Evolutionary conservation across 2,113 vertebrate species (phyloP).

Genomic region (Salvelinus sp.): DNA sequence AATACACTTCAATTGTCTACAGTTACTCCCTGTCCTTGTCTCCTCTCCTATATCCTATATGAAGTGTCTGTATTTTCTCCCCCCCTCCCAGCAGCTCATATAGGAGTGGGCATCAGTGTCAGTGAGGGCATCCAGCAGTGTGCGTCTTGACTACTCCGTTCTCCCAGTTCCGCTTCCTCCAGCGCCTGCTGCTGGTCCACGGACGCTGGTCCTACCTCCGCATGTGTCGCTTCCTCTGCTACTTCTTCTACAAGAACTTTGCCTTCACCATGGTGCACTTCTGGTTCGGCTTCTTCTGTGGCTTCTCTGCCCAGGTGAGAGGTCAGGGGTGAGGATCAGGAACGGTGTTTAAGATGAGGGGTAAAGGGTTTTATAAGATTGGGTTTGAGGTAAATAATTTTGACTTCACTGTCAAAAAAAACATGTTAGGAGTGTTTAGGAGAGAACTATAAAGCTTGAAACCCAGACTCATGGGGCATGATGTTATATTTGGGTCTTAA

Average conservation of each 20-base stretch:
- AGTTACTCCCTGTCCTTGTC: background rate
- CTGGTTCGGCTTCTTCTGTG: constrained; percentile 97
- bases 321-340: no score
- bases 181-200: constrained; percentile 91
- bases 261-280: constrained; percentile 99
- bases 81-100: constrained; percentile 81
- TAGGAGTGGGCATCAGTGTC: constrained; percentile 93
- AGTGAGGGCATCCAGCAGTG: constrained; percentile 94
- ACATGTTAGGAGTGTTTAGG: no score
- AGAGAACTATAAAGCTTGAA: no score
- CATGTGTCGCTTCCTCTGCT: constrained; percentile 97
- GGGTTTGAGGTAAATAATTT: no score
- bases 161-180: constrained; percentile 94
- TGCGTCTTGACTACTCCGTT: constrained; percentile 91
- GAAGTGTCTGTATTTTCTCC: no score
- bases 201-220: constrained; percentile 96
- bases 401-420: no score
- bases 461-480: no score
- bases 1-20: background rate
- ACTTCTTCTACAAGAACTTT: constrained; percentile 99
- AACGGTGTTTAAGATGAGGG: no score
- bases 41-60: no score
- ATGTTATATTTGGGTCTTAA: no score
- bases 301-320: constrained; percentile 92
- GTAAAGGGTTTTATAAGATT: no score